These are phyloP conservation scores for Uloborus diversus DNA, from an alignment of 1,140 invertebrate genomes.

Conservation along the genomic window DNA sequence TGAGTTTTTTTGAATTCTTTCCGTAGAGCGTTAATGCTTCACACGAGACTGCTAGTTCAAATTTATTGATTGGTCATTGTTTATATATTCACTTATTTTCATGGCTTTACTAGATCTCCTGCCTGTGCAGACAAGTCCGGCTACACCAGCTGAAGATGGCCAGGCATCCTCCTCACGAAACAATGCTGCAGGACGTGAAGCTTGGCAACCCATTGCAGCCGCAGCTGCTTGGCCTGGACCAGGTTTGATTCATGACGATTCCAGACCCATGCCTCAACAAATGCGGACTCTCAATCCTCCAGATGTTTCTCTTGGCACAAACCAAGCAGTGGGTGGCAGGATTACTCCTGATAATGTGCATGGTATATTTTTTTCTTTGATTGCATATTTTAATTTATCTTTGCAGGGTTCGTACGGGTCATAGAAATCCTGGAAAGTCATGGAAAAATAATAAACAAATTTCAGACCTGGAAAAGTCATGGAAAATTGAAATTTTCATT, in stretches of 20 bases:
- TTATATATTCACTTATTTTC: conserved; percentile 17
- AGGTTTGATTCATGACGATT: conserved; percentile 6
- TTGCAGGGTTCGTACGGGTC: background rate
- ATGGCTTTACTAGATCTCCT: too few species aligned
- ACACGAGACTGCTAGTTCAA: too few species aligned
- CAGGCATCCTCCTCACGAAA: conserved; percentile 2
- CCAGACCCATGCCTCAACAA: conserved; percentile 22
- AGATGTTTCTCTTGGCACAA: conserved; percentile 52
- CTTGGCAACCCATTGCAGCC: conserved; percentile 9
- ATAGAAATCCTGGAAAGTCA: too few species aligned
- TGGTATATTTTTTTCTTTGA: conserved; percentile 18
- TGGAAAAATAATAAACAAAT: too few species aligned
- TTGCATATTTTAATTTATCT: background rate
- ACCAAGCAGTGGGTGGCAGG: conserved; percentile 40
- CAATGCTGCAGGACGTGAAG: conserved; percentile 6
- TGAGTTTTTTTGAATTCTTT: too few species aligned
- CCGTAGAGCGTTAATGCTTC: too few species aligned
- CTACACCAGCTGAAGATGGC: conserved; percentile 53
- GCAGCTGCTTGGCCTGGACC: background rate
- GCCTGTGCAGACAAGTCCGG: conserved; percentile 54
- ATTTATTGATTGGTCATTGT: too few species aligned
- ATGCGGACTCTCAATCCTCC: conserved; percentile 53
- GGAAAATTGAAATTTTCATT: background rate
- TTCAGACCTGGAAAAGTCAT: too few species aligned
- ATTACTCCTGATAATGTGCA: conserved; percentile 51